Base-by-base conservation (phyloP, 2,797 vertebrate genomes). In the Cirrhinus molitorella region DNA sequence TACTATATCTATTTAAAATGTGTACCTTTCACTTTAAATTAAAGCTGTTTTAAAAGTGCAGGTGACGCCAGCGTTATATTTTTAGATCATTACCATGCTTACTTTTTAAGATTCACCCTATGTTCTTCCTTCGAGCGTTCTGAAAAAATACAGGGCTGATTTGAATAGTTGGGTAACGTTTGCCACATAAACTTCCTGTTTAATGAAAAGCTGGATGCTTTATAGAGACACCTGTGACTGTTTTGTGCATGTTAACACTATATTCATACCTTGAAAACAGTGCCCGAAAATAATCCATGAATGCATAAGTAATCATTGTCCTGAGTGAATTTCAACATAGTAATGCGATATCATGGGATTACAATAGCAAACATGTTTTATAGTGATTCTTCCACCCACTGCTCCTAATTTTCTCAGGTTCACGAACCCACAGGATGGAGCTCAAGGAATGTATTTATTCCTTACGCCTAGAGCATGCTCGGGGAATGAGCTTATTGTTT, bases 321-420 rank as follows among this genome's bases (percentile, higher is more conserved):
- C 19, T 75, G 21, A 31, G 72, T 76, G 63, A n/a, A 43, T 75
- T 47, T 51, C 14, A 28, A 45, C 43, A 53, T 25, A 23, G 31
- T 75, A 70, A 83, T 71, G 37, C 49, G 47, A 43, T 59, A 45
- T 59, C 49, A 61, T 71, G 65, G 25, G 51, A 68, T 77, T 71
- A 28, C 21, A 55, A 67, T 21, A 34, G 23, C 17, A 47, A 70
- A 70, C 53, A 17, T 66, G 17, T 59, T 55, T 83, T n/a, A 8
- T 59, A 13, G 63, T n/a, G 23, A 57, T 76, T 83, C 63, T 70
- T 83, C 12, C 47, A 55, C 28, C 47, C 28, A 31, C 55, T 61
- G 79, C 25, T 72, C 40, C 43, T 57, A 31, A 37, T 83, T 83
- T 76, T 57, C 47, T 47, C 23, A 40, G 72, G 81, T 83, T 82